Evolutionary conservation across 2,113 vertebrate genomes (phyloP), one percentile per base, ranked within the genome.

Genomic region (Egretta garzetta): DNA sequence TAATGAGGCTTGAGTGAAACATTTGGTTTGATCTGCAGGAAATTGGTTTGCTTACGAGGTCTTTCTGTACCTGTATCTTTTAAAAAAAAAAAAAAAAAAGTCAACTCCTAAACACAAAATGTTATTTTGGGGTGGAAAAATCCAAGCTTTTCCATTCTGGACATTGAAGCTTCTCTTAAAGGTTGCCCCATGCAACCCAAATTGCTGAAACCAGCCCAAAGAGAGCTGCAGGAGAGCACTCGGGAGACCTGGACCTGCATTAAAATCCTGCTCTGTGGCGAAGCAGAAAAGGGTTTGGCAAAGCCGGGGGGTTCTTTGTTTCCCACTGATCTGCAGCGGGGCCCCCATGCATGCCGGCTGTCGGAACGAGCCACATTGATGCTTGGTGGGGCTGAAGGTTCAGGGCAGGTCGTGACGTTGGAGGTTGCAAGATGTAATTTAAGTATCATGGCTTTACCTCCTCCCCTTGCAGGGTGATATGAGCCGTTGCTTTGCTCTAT

Each of bases 21-120:
- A 63, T 93, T 95, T 91, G 70, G 73, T 58, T 96, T 79, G 56
- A 79, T 93, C 70, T 82, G 62, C 73, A 93, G 82, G 88, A 96
- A 92, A 33, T 52, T 74, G 89, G 70, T 89, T 52, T 81, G 62
- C 62, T 77, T 28, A 55, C 70, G 49, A 93, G 79, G 74, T 91
- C 81, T 89, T 89, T 89, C 68, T 87, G 92, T 93, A 94, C 80
- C 68, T 87, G 6, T 15, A 6, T 37, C 58, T 80, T 89, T 49
- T 37, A 55, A 63, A 41, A 28, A 58, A 33, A 82, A 67, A 30
- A 28, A 39, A 41, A 43, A 70, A 88, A 43, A 79, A 86, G 63
- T 39, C 77, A 66, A 10, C 41, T 75, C 50, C 85, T 79, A 32
- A 18, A 10, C 77, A 85, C 41, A 41, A 77, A 90, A 90, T 85